Conservation (phyloP, 37 sponge, comb jelly and placozoan genomes). For the Oscarella lobularis region DNA sequence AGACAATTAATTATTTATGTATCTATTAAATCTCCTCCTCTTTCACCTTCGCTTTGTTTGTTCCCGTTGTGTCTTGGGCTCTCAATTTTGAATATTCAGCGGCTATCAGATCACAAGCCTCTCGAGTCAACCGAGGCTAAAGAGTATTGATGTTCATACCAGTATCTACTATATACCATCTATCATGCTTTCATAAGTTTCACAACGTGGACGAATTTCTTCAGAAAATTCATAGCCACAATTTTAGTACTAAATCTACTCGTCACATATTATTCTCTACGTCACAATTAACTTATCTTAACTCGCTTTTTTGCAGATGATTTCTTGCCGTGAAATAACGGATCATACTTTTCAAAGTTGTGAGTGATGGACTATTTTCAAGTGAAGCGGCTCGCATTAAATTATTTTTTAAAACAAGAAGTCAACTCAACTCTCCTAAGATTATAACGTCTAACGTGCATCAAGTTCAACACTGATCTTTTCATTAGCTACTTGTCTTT, state of each 20-base stretch:
- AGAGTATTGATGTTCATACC: background rate
- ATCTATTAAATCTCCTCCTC: slow-evolving; percentile 1
- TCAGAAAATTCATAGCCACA: slow-evolving; percentile 64
- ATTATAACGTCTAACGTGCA: too few relatives aligned
- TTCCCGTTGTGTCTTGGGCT: slow-evolving; percentile 63
- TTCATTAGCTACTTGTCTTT: too few relatives aligned
- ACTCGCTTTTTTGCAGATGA: background rate
- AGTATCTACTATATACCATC: slow-evolving; percentile 34
- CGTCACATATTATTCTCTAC: too few relatives aligned
- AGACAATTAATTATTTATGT: background rate
- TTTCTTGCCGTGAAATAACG: slow-evolving; percentile 72
- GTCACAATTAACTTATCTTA: too few relatives aligned
- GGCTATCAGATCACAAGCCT: slow-evolving; percentile 85
- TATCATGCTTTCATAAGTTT: slow-evolving; percentile 41
- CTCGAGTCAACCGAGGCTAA: slow-evolving; percentile 73
- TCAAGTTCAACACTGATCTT: too few relatives aligned
- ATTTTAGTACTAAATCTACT: slow-evolving; percentile 30
- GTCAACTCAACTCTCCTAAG: too few relatives aligned
- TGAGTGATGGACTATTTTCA: slow-evolving; percentile 12
- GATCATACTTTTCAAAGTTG: slow-evolving; percentile 82
- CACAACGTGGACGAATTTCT: slow-evolving; percentile 94
- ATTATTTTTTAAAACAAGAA: too few relatives aligned
- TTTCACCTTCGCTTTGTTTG: slow-evolving; percentile 75
- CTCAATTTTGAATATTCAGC: slow-evolving; percentile 92
- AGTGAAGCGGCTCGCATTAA: too few relatives aligned